Evolutionary conservation across 2,797 vertebrate species (phyloP), one percentile per base, ranked within the genome.

Genomic region (Percopsis omiscomaycus): DNA sequence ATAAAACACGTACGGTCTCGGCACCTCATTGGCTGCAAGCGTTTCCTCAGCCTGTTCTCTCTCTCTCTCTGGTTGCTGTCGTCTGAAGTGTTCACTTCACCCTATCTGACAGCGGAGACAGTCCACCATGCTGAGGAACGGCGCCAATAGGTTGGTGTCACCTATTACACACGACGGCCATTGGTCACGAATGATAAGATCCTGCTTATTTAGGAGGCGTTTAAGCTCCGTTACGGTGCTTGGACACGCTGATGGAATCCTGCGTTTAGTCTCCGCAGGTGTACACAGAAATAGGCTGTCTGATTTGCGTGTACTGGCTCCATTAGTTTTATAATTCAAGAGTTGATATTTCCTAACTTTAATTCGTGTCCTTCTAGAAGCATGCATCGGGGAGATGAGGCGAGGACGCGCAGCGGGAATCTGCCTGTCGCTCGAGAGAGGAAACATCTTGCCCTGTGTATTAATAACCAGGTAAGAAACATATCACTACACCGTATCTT

Each of bases 371-470:
- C 63, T 84, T 87, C 62, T 80, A 92, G 92, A 64, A 81, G 73
- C 79, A 85, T 88, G 83, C 74, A 82, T 64, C 89, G 84, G 74
- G 89, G 80, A 65, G 89, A 90, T 71, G 89, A 89, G 71, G 74
- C 79, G 71, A 90, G 86, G 87, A 83, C 86, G 83, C 89, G 89
- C 79, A 75, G 84, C 80, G 89, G 88, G 81, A 75, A 71, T 71
- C 66, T 69, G 84, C 56, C 72, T 37, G 64, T 50, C 65, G 66
- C 84, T 65, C 87, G 89, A 67, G 91, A 91, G 74, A 89, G 89
- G 78, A 92, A 87, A 72, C 89, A 90, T 76, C 89, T 92, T 49
- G 89, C 92, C 53, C 88, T 92, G 75, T 84, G 86, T 81, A 91
- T 93, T 62, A 89, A 81, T 15, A 88, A 83, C 84, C 90, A 92